Evolutionary conservation across 2,113 vertebrate species (phyloP), one percentile per base, ranked within the genome.

Genomic region (Corvus cornix): DNA sequence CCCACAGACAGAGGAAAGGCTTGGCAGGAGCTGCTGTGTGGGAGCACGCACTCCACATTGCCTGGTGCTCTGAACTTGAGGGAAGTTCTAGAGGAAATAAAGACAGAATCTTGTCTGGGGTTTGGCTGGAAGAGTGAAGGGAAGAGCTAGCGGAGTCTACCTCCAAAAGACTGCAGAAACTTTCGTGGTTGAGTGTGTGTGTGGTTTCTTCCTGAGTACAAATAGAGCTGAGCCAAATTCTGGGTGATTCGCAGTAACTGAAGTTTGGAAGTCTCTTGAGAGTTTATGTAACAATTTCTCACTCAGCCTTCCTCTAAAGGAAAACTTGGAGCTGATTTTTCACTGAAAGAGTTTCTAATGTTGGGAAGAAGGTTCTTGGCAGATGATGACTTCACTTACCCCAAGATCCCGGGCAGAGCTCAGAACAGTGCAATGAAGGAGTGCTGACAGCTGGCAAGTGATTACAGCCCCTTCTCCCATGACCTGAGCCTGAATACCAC

Each of bases 211-310:
- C 18, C 72, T 37, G 46, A 66, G 22, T 55, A 72, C 56, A 87
- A 77, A 53, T 11, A 93, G 37, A 70, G 27, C 55, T n/a, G 51
- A 91, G 82, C 48, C 89, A 91, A 64, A 55, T 78, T 31, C 87
- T 33, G 68, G 27, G 31, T 63, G 78, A 72, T 67, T 56, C 44
- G 55, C 27, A 44, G 52, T 48, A 81, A 72, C 27, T 64, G 68
- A 82, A 91, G 67, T 72, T 64, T 91, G 69, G 89, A 95, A 82
- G 43, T 41, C n/a, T 77, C 46, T 81, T 58, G 33, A 51, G 84
- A 92, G 73, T 83, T 96, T 93, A 70, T 33, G 51, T 74, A 90
- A 80, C 30, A 44, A 70, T 84, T 93, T 96, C 86, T 92, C 68
- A 70, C 63, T 86, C 35, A 14, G 52, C 30, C 85, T 89, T 85